A percentile compares a stretch with the other conserved stretches of the same genome.
phyloP scores from a whole-genome alignment of 2,888 invertebrate genomes.

The Schizotus pectinicornis region DNA sequence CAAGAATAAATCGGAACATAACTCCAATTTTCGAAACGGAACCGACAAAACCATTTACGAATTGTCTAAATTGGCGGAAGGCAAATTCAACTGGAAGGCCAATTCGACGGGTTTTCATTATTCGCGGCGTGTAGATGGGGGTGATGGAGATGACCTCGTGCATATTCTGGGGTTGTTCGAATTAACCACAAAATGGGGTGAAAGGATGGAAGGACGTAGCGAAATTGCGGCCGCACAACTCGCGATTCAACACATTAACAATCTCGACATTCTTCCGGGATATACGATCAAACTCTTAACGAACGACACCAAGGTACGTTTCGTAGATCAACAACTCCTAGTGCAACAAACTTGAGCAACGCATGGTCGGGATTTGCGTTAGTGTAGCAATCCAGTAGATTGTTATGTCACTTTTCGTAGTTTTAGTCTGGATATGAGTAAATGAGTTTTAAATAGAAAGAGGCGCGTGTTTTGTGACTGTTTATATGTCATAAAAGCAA shows the following conservation, averaged over 20 bases:
- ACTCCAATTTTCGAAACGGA: background rate
- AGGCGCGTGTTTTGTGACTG: too few species aligned
- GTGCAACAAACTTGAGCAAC: background rate
- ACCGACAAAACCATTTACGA: background rate
- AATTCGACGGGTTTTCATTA: background rate
- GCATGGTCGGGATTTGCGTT: background rate
- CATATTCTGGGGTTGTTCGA: slow-evolving; percentile 79
- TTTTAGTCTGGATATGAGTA: background rate
- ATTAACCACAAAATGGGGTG: slow-evolving; percentile 69
- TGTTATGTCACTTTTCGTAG: background rate
- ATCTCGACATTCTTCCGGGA: slow-evolving; percentile 70
- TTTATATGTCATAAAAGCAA: background rate
- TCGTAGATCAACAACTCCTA: background rate
- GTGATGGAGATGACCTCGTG: slow-evolving; percentile 26
- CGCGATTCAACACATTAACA: slow-evolving; percentile 82
- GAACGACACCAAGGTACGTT: slow-evolving; percentile 84
- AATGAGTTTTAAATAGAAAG: background rate
- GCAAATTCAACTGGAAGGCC: background rate
- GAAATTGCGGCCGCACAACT: slow-evolving; percentile 80
- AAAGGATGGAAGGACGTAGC: slow-evolving; percentile 72
- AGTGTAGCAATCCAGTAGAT: background rate
- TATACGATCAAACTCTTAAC: slow-evolving; percentile 77
- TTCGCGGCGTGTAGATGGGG: background rate
- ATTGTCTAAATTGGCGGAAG: background rate
- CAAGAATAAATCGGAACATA: slow-evolving; percentile 20